Evolutionary conservation across 53 echinoderm and acorn worm genomes (phyloP), one percentile per base, ranked within the genome.

Genomic region (Stichopus horrens): DNA sequence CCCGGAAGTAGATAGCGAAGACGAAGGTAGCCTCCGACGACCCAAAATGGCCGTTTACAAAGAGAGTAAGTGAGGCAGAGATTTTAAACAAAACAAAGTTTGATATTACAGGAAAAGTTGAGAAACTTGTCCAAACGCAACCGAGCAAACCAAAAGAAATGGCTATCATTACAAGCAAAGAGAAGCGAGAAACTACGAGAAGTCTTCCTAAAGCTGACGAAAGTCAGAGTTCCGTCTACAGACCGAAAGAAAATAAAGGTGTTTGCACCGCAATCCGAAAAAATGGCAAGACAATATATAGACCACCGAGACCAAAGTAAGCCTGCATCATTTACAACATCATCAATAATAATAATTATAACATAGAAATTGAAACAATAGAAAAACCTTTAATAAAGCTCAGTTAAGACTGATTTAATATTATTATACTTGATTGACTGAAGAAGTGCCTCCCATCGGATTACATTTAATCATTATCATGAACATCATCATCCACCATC

Each of bases 271-370:
- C 93, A 21, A 99, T 99, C 57, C 58, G 94, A 63, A 99, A 96
- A 63, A 94, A 96, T 53, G 99, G 99, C 20, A 96, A 90, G 55
- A 96, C 96, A 4, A 96, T 99, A n/a, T 89, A 91, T 59, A 75
- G 99, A 88, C 99, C 99, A 7, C 92, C 94, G 5, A 93, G 92
- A 92, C 99, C 99, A 73, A 94, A 93, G 99, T 99, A 96, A 88
- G 56, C 74, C 10, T 68, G 16, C 0, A 8, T 74, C 13, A 67
- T 37, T 1, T 1, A 67, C 3, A 4, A 53, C 0, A 55, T 83
- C 11, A 83, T 11, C 18, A 10, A 55, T 13, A 83, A 83, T 55
- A 9, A 23, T 83, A 10, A 55, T 13, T 1, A 83, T 11, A 14
- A 67, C 3, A 11, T 67, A 11, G 68, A 14, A 65, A 65, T 1